These are phyloP conservation scores for Drosophila macrothrix DNA, from an alignment of 2,888 invertebrate species.

Conservation along the genomic window DNA sequence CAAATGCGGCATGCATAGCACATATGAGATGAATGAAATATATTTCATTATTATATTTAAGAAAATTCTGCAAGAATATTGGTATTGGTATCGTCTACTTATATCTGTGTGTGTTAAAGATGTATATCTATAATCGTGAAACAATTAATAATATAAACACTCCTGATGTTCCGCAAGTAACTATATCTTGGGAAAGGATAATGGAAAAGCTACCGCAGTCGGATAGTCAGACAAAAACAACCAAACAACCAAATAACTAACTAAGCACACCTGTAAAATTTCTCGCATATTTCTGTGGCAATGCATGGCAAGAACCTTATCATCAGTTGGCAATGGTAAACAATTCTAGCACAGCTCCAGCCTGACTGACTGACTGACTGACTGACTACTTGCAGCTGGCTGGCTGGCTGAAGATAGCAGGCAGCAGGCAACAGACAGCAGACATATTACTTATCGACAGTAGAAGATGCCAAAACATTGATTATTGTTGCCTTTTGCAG, in stretches of 20 bases:
- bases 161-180: neutral
- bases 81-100: no score
- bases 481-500: slow-evolving; percentile 78
- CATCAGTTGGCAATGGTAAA: slow-evolving; percentile 47
- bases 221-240: slow-evolving; percentile 8
- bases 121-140: neutral
- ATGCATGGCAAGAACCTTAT: slow-evolving; percentile 8
- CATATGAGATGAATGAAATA: neutral
- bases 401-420: slow-evolving; percentile 63
- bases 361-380: slow-evolving; percentile 3
- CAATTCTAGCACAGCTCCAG: slow-evolving; percentile 59
- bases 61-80: neutral
- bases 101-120: neutral
- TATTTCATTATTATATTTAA: neutral
- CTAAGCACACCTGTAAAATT: slow-evolving; percentile 41
- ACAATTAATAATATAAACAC: slow-evolving; percentile 23
- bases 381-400: slow-evolving; percentile 47
- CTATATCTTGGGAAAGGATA: slow-evolving; percentile 13
- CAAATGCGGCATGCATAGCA: neutral
- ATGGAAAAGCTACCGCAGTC: slow-evolving; percentile 19
- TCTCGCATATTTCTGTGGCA: slow-evolving; percentile 29
- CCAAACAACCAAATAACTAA: neutral
- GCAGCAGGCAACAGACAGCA: slow-evolving; percentile 29
- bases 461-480: slow-evolving; percentile 69
- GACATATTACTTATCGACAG: slow-evolving; percentile 69